Conservation (phyloP, 2,113 vertebrate genomes). For the Promerops cafer region DNA sequence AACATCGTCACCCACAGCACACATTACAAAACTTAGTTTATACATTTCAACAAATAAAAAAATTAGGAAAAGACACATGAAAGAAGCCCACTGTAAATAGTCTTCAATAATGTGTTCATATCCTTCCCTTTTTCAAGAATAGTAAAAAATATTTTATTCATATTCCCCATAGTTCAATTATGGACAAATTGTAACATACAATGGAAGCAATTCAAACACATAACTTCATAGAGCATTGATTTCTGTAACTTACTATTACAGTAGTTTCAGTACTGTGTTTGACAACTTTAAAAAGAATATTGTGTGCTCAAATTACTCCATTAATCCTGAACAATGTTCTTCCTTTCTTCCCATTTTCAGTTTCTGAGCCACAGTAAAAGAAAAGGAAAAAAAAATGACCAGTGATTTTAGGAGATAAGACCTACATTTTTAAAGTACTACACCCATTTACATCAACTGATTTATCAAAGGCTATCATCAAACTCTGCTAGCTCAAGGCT, state of each 20-base stretch:
- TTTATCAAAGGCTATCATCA: neutral
- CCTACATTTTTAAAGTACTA: neutral
- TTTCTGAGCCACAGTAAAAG: neutral
- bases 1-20: neutral
- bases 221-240: neutral
- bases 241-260: neutral
- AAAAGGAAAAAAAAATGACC: neutral
- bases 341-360: neutral
- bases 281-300: neutral
- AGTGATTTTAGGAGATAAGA: neutral
- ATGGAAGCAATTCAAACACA: neutral
- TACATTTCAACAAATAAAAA: neutral
- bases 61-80: neutral
- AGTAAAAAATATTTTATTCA: neutral
- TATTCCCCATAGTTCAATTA: neutral
- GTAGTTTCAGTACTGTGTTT: neutral
- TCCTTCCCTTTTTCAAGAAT: neutral
- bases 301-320: neutral
- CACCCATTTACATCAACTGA: neutral
- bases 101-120: neutral
- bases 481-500: neutral
- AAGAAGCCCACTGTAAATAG: neutral
- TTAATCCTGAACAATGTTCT: neutral
- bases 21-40: neutral
- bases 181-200: neutral